These are phyloP conservation scores for Syngnathoides biaculeatus DNA, from an alignment of 2,113 vertebrate genomes.

Conservation along the genomic window DNA sequence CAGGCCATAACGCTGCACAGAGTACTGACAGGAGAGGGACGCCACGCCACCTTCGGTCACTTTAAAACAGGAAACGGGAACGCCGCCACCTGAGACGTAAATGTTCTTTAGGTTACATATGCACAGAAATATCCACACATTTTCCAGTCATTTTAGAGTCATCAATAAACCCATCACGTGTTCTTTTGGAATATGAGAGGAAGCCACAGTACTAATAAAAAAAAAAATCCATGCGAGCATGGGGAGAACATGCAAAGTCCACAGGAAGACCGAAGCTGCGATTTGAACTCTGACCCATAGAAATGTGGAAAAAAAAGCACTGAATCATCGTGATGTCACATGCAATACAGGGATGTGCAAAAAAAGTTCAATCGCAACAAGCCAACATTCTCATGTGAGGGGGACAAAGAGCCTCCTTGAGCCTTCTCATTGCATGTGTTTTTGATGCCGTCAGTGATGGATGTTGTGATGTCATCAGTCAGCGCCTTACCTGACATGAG, in stretches of 20 bases:
- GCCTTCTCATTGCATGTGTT: not conserved
- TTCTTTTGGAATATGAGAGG: no score
- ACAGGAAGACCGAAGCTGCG: no score
- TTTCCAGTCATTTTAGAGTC: not conserved
- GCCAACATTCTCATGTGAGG: not conserved
- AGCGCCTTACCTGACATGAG: slow-evolving; percentile 52
- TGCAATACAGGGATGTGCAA: not conserved
- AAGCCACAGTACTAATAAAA: no score
- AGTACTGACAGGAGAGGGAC: slow-evolving; percentile 74
- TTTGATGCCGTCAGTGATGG: slow-evolving; percentile 1
- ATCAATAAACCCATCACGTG: no score
- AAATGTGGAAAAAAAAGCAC: no score
- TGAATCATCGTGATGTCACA: not conserved
- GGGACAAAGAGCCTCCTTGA: not conserved
- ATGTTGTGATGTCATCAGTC: not conserved
- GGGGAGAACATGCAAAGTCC: no score
- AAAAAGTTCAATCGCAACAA: not conserved
- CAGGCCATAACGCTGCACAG: slow-evolving; percentile 64
- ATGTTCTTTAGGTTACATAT: not conserved
- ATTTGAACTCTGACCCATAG: no score
- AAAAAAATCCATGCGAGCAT: no score
- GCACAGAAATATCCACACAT: not conserved
- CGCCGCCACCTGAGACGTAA: slow-evolving; percentile 19
- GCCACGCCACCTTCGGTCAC: slow-evolving; percentile 67
- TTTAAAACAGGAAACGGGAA: slow-evolving; percentile 36